Conservation (phyloP, 2,888 invertebrate genomes). For the Pandemis cinnamomeana region DNA sequence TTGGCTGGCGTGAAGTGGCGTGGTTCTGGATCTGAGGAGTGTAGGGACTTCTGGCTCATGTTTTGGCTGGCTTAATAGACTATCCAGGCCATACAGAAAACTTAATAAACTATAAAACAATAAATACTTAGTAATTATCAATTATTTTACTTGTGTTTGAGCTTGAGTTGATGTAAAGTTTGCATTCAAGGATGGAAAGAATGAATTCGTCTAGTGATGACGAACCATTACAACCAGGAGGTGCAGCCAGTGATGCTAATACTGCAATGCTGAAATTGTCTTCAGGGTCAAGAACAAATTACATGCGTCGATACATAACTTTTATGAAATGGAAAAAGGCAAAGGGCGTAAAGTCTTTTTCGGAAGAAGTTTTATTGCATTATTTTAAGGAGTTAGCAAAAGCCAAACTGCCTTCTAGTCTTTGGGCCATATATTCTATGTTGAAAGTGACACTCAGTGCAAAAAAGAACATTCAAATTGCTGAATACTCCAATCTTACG, state of each 20-base stretch:
- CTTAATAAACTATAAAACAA: too few relatives aligned
- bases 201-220: not conserved
- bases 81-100: too few relatives aligned
- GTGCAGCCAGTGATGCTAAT: not conserved
- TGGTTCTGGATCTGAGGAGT: too few relatives aligned
- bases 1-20: too few relatives aligned
- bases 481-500: not conserved
- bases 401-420: not conserved
- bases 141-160: not conserved
- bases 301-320: not conserved
- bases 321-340: not conserved
- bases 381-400: slow-evolving; percentile 8
- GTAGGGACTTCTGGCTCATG: too few relatives aligned
- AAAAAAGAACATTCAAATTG: not conserved
- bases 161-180: not conserved
- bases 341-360: not conserved
- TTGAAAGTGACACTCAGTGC: not conserved
- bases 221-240: not conserved
- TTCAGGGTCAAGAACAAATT: not conserved
- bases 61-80: too few relatives aligned
- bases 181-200: not conserved
- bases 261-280: not conserved
- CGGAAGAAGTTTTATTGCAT: slow-evolving; percentile 3
- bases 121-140: too few relatives aligned
- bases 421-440: not conserved